Base-by-base conservation (phyloP, 1,140 invertebrate species). In the Radopholus similis region DNA sequence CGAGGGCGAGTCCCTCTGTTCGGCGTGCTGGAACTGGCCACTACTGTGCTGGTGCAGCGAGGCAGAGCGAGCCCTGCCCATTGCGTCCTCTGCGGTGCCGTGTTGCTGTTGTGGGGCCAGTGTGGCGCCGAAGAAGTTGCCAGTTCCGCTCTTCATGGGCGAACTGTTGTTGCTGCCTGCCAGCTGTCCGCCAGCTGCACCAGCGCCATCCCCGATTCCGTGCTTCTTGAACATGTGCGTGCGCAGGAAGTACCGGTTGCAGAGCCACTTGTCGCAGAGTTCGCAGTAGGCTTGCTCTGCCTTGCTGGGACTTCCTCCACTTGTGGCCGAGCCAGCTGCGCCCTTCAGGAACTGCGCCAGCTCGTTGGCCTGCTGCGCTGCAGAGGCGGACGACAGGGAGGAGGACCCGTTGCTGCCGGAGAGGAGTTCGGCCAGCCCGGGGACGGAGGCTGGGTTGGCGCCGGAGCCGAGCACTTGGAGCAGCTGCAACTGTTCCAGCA, bases 181-280 rank as follows among this genome's bases (percentile, higher is more conserved):
- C 38, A 60, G 40, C 35, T 11, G 18, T n/a, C 18, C 37, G 2
- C 13, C 32, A 57, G 11, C n/a, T 35, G 1, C 23, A 21, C 13
- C 4, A n/a, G 26, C 2, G 15, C 34, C 28, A 62, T n/a, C 63
- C 21, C 63, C 63, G 64, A 73, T 73, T 26, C 94, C 94, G 82
- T 98, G 95, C 4, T 93, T 96, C 83, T 97, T 97, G 83, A 91
- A 87, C 74, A 93, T 92, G 83, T 96, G 93, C 18, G 91, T 93
- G 34, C 90, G 87, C 21, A 96, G 83, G 81, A 94, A 95, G 79
- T 94, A 94, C 80, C 94, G 93, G 82, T 95, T 95, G 83, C 90
- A 91, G 83, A 94, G 92, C 84, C 95, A 92, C 82, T 95, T 95
- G 80, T 90, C 90, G 81, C 93, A 96, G 51, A 94, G 88, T 78